Conservation (phyloP, 2,797 vertebrate genomes). For the Benthosema pterotum region DNA sequence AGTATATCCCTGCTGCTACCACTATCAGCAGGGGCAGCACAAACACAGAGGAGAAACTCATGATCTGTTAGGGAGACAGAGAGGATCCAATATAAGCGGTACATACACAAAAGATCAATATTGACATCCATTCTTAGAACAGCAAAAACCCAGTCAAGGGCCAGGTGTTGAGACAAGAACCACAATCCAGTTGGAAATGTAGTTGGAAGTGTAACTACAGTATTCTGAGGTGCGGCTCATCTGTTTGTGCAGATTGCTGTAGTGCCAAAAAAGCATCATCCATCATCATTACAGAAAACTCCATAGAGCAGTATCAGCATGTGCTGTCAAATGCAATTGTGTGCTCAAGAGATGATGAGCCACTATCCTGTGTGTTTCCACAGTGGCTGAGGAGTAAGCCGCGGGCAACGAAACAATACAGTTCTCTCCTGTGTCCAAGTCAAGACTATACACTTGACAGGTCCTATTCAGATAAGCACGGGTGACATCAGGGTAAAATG, state of each 20-base stretch:
- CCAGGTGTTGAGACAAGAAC: constrained; percentile 3
- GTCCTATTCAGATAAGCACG: not conserved
- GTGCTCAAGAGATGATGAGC: constrained; percentile 7
- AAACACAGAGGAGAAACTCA: constrained; percentile 83
- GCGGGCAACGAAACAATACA: constrained; percentile 4
- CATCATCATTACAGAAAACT: not conserved
- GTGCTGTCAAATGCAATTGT: constrained; percentile 22
- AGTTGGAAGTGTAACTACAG: constrained; percentile 7
- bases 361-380: constrained; percentile 4
- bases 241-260: constrained; percentile 10
- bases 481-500: constrained; percentile 1
- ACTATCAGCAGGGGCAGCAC: constrained; percentile 87
- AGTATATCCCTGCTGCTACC: constrained; percentile 87
- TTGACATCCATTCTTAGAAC: constrained; percentile 21
- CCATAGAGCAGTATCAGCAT: not conserved
- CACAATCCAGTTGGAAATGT: not conserved
- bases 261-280: constrained; percentile 4
- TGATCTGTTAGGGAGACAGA: constrained; percentile 68
- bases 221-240: constrained; percentile 4
- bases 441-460: not conserved
- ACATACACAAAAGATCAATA: constrained; percentile 4
- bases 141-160: not conserved
- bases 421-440: constrained; percentile 1
- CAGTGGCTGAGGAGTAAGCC: constrained; percentile 2
- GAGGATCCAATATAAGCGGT: constrained; percentile 8